phyloP scores from a whole-genome alignment of 2,113 vertebrate genomes.

The Piprites chloris region DNA sequence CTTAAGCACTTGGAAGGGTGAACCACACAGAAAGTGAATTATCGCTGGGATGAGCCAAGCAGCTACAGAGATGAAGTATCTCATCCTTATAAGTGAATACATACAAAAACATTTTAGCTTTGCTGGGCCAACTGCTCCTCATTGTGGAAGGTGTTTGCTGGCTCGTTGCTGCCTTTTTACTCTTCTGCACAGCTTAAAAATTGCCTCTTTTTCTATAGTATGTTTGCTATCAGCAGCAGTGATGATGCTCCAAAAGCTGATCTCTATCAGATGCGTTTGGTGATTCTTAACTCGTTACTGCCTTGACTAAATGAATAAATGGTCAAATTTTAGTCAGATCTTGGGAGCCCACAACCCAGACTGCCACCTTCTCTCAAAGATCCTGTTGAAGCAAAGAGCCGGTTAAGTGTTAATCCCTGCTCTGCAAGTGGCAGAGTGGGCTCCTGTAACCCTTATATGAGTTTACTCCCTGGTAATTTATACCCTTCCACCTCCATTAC shows the following conservation, averaged over 20 bases:
- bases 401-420: neutral
- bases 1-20: neutral
- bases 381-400: neutral
- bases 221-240: neutral
- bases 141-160: neutral
- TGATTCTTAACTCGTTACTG: neutral
- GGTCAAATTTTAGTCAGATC: neutral
- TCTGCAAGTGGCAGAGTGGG: neutral
- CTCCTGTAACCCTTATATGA: neutral
- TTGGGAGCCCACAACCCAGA: neutral
- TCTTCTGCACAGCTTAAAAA: neutral
- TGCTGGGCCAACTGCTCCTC: conserved; percentile 1
- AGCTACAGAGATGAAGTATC: conserved; percentile 12
- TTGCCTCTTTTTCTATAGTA: neutral
- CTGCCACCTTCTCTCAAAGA: neutral
- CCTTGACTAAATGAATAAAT: neutral
- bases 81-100: conserved; percentile 52
- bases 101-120: neutral
- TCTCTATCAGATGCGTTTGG: neutral
- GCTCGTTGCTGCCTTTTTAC: neutral
- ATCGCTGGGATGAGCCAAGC: conserved; percentile 30
- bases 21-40: conserved; percentile 39
- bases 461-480: neutral
- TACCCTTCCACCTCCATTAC: neutral
- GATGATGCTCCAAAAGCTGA: neutral